Conservation (phyloP, 2,888 invertebrate genomes). For the Hydraecia micacea region DNA sequence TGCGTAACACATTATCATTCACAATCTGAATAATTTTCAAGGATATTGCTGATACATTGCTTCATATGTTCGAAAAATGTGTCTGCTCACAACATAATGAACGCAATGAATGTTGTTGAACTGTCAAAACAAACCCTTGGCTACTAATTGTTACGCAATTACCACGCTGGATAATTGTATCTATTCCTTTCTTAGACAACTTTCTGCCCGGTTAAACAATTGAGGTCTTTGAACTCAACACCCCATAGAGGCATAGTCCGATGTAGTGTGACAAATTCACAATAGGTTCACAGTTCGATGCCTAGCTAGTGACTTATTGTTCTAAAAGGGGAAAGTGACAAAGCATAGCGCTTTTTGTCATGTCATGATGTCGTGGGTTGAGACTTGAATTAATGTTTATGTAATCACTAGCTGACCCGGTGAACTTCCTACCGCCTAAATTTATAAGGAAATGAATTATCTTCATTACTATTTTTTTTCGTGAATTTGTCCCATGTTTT, state of each 20-base stretch:
- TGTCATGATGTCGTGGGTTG: constrained; percentile 44
- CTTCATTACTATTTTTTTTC: too few species aligned
- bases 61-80: too few species aligned
- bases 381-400: constrained; percentile 8
- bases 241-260: constrained; percentile 27
- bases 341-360: constrained; percentile 39
- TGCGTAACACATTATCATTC: too few species aligned
- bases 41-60: too few species aligned
- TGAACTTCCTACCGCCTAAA: too few species aligned
- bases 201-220: constrained; percentile 9
- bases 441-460: too few species aligned
- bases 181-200: constrained; percentile 7
- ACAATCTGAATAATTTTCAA: too few species aligned
- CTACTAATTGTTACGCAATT: too few species aligned
- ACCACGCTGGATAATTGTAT: neutral
- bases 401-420: neutral
- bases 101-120: too few species aligned
- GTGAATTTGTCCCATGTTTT: too few species aligned
- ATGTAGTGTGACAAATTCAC: constrained; percentile 59
- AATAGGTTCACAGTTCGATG: constrained; percentile 65
- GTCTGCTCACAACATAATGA: too few species aligned
- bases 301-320: constrained; percentile 57
- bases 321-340: constrained; percentile 55
- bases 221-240: constrained; percentile 29
- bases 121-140: too few species aligned